These are phyloP conservation scores for Lucilia sericata DNA, from an alignment of 1,140 invertebrate genomes.

Conservation along the genomic window DNA sequence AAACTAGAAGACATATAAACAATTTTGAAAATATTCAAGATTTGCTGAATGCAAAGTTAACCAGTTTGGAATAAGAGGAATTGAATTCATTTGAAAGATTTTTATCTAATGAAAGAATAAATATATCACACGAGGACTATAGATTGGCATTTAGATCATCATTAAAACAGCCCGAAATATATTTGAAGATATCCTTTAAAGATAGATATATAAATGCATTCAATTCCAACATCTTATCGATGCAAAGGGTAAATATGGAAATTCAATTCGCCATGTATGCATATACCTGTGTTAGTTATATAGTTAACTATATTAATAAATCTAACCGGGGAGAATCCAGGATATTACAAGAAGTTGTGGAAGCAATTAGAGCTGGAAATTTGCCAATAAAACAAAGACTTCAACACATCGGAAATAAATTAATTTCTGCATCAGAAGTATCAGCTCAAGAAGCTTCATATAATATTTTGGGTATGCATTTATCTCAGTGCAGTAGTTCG, in stretches of 20 bases:
- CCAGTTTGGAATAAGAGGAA: background rate
- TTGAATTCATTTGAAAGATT: slow-evolving; percentile 28
- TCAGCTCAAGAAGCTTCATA: slow-evolving; percentile 47
- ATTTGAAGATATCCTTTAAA: slow-evolving; percentile 48
- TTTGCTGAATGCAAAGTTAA: slow-evolving; percentile 2
- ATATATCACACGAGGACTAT: slow-evolving; percentile 10
- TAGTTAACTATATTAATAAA: slow-evolving; percentile 52
- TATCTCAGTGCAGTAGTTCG: slow-evolving; percentile 40
- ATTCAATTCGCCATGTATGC: slow-evolving; percentile 58
- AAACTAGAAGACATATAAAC: background rate
- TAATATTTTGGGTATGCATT: slow-evolving; percentile 22
- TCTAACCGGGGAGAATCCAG: slow-evolving; percentile 50
- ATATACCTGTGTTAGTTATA: slow-evolving; percentile 55
- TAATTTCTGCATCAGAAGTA: slow-evolving; percentile 35
- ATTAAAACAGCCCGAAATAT: slow-evolving; percentile 42
- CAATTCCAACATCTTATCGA: slow-evolving; percentile 52
- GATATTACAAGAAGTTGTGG: slow-evolving; percentile 40
- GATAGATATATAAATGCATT: slow-evolving; percentile 56
- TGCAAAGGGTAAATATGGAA: slow-evolving; percentile 60
- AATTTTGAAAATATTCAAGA: slow-evolving; percentile 39
- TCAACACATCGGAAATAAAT: slow-evolving; percentile 46
- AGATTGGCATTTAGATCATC: slow-evolving; percentile 40
- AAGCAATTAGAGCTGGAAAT: slow-evolving; percentile 34
- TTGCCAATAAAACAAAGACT: slow-evolving; percentile 36
- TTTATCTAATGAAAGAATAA: slow-evolving; percentile 15